Base-by-base conservation (phyloP, 2,888 invertebrate species). In the Pocota personata region DNA sequence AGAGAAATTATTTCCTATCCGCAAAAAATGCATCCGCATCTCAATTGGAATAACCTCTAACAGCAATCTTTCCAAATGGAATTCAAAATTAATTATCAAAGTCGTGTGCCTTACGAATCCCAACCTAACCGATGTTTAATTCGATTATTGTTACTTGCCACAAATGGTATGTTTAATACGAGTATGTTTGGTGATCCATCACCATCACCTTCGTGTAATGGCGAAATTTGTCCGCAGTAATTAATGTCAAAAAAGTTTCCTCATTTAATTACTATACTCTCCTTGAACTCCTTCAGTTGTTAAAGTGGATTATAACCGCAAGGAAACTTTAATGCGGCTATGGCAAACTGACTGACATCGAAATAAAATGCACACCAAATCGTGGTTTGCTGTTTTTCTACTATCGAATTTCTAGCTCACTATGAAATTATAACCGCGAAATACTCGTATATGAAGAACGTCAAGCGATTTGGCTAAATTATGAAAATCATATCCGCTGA, bases 201-300 rank as follows among this genome's bases (percentile, higher is more conserved):
- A 79, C 58, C 57, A 71, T 79, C 46, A 72, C 32, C 32, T 10
- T 66, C 76, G 24, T 35, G 16, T 24, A 75, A 27, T 46, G 3
- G 19, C 30, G 30, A 62, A 48, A 67, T 55, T 73, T 80, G 52
- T 67, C 60, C 24, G 10, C 16, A 67, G 50, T 30, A 52, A 66
- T 80, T 73, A 50, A 66, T 58, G 43, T 50, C 58, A 67, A 55
- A 72, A 72, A 72, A 8, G 5, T 43, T 46, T 24, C 27, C 32
- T 35, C 12, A 50, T 60, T 67, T 72, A 37, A 57, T 79, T 50
- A 14, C 32, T 35, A 19, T 24, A 27, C 24, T 60, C 67, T 52
- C 80, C 67, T 67, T 75, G 67, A 75, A 75, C 80, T 80, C 80
- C 40, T 55, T 58, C 6, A n/a, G 27, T 24, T 12, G 40, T n/a